Conservation (phyloP, 2,888 invertebrate species). For the Adelognathus sp. region DNA sequence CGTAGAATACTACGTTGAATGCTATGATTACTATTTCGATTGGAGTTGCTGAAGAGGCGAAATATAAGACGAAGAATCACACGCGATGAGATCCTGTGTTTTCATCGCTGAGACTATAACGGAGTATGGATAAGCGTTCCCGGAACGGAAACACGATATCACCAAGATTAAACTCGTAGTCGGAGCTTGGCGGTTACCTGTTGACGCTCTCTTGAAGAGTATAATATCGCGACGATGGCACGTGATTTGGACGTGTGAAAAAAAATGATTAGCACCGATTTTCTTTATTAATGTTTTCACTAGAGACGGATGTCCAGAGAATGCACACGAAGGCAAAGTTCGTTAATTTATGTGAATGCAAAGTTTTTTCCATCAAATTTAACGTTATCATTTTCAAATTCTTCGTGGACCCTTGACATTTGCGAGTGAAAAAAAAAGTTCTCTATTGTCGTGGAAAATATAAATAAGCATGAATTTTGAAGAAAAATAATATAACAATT, state of each 20-base stretch:
- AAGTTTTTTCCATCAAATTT: too few relatives aligned
- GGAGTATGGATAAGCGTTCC: constrained; percentile 56
- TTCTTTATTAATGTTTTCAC: too few relatives aligned
- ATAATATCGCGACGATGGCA: background rate
- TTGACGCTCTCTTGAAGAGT: background rate
- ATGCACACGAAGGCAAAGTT: too few relatives aligned
- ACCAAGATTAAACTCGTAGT: constrained; percentile 47
- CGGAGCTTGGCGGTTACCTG: background rate
- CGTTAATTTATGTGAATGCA: too few relatives aligned
- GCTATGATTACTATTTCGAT: background rate
- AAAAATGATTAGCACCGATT: too few relatives aligned
- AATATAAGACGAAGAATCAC: background rate
- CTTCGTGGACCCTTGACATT: too few relatives aligned
- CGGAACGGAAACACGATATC: constrained; percentile 61
- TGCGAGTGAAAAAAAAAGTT: too few relatives aligned
- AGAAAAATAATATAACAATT: too few relatives aligned
- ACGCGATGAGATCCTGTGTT: background rate
- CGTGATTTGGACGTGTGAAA: background rate
- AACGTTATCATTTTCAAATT: too few relatives aligned
- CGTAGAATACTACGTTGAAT: background rate
- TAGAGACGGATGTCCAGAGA: too few relatives aligned
- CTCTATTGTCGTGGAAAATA: too few relatives aligned
- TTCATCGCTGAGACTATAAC: constrained; percentile 3
- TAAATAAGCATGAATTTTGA: too few relatives aligned
- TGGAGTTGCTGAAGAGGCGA: background rate